A percentile compares a stretch with the other conserved stretches of the same genome.
Evolutionary conservation across 2,888 invertebrate genomes (phyloP).

Genomic region (Amphipoea lucens): DNA sequence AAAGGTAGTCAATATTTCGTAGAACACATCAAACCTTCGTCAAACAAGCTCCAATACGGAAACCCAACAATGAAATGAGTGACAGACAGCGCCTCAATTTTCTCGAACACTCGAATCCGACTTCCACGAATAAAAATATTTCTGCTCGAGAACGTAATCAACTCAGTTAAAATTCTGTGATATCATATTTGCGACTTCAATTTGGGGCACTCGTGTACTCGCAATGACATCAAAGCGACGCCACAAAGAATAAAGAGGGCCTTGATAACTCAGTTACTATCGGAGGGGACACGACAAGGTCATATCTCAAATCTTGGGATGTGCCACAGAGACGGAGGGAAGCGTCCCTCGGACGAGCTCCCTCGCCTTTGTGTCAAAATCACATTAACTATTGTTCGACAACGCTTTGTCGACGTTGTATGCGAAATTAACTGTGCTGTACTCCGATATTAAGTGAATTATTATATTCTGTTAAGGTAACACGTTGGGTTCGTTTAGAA

Average conservation of each 20-base stretch:
- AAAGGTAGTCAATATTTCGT: constrained; percentile 18
- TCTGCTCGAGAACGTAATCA: constrained; percentile 53
- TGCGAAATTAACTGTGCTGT: constrained; percentile 68
- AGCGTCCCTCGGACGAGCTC: constrained; percentile 62
- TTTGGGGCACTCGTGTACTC: constrained; percentile 60
- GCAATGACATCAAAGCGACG: constrained; percentile 69
- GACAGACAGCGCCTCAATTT: constrained; percentile 51
- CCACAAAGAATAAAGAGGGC: constrained; percentile 64
- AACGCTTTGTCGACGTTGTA: constrained; percentile 73
- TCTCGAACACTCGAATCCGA: constrained; percentile 27
- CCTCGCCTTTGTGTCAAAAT: constrained; percentile 78
- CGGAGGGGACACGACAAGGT: constrained; percentile 74
- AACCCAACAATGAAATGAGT: constrained; percentile 38
- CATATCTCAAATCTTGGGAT: constrained; percentile 74
- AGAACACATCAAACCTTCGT: constrained; percentile 38
- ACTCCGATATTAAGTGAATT: constrained; percentile 49
- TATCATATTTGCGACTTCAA: constrained; percentile 58
- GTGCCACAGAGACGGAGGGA: constrained; percentile 62
- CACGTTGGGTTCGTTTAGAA: constrained; percentile 10
- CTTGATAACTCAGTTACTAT: constrained; percentile 71
- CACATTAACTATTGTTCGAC: constrained; percentile 81
- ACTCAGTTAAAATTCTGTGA: constrained; percentile 53
- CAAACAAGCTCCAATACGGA: constrained; percentile 37
- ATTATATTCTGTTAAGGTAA: constrained; percentile 38
- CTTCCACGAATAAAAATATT: constrained; percentile 37